A percentile compares a stretch with the other conserved stretches of the same genome.
Evolutionary conservation across 2,888 invertebrate genomes (phyloP).

Genomic region (Sarcophaga rosellei): DNA sequence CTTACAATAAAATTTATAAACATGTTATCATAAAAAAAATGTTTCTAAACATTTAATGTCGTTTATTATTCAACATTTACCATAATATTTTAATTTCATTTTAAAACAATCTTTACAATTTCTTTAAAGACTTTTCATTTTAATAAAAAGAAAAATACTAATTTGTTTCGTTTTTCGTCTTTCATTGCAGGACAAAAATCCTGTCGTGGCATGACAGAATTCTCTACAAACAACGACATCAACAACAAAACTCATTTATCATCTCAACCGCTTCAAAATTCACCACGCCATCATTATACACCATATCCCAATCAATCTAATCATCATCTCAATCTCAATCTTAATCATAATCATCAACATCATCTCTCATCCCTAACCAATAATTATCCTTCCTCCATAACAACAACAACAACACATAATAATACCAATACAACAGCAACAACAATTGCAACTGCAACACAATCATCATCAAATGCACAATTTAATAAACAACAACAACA

Average conservation of each 20-base stretch:
- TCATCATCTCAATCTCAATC: conserved; percentile 43
- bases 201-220: conserved; percentile 82
- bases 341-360: conserved; percentile 56
- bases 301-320: conserved; percentile 50
- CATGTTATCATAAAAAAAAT: no score
- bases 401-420: conserved; percentile 54
- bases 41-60: no score
- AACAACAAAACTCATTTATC: conserved; percentile 79
- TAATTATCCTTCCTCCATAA: conserved; percentile 71
- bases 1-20: no score
- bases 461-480: conserved; percentile 71
- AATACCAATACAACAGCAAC: conserved; percentile 25
- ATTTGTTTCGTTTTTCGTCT: not conserved
- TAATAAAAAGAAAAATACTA: not conserved
- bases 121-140: not conserved
- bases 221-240: conserved; percentile 80
- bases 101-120: no score
- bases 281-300: conserved; percentile 74
- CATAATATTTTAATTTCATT: no score
- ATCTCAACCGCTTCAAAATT: conserved; percentile 79
- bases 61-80: no score
- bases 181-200: conserved; percentile 78
- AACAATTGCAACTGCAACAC: conserved; percentile 70
- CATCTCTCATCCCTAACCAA: conserved; percentile 68
- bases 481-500: conserved; percentile 59